phyloP scores from a whole-genome alignment of 2,888 invertebrate genomes.

The Drepana falcataria region DNA sequence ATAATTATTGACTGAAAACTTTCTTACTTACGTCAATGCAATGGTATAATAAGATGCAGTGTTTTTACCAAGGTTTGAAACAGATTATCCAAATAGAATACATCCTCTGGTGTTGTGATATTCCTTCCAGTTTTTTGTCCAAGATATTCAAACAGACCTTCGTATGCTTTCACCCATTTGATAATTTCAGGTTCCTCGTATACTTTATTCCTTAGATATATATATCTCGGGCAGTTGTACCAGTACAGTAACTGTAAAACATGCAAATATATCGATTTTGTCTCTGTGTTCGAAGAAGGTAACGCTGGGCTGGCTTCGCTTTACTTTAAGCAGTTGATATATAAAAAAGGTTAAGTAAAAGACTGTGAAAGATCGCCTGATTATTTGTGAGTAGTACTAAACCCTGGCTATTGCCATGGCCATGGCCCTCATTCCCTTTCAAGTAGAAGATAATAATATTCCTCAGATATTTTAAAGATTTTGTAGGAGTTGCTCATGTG shows the following conservation, averaged over 20 bases:
- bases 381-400: no score
- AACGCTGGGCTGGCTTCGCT: no score
- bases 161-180: constrained; percentile 42
- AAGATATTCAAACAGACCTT: constrained; percentile 43
- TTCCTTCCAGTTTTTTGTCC: constrained; percentile 50
- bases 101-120: constrained; percentile 58
- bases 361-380: no score
- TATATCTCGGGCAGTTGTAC: constrained; percentile 65
- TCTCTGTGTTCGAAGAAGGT: neutral
- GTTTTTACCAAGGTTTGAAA: constrained; percentile 64
- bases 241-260: constrained; percentile 65
- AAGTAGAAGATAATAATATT: no score
- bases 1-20: neutral
- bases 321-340: no score
- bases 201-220: constrained; percentile 39
- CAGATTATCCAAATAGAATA: constrained; percentile 67
- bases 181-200: constrained; percentile 48
- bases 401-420: no score
- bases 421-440: no score
- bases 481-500: no score
- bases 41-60: constrained; percentile 2
- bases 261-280: neutral
- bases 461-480: no score
- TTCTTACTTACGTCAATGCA: neutral
- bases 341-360: no score